Base-by-base conservation (phyloP, 2,888 invertebrate species). In the Eristalis arbustorum region DNA sequence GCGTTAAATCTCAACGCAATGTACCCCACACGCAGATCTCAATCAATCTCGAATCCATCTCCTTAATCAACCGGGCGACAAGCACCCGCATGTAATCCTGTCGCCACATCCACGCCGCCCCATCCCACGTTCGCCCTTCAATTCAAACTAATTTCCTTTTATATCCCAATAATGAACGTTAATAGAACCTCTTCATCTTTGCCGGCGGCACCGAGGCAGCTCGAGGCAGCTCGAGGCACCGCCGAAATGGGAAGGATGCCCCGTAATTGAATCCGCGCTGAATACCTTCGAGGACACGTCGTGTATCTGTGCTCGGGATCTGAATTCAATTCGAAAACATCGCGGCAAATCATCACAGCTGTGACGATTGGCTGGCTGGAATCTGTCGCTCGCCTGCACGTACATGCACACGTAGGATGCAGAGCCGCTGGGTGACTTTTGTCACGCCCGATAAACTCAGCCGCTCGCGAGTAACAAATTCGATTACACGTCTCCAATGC, bases 401-500 rank as follows among this genome's bases (percentile, higher is more conserved):
- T 11, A 66, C 23, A 61, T 28, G 37, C 13, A 66, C 23, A 68
- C 3, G 49, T 18, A 61, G 61, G 18, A 10, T 23, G 11, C 18
- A 23, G 49, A 22, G 37, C n/a, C n/a, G 23, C 72, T 23, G 61
- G 37, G 18, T 69, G 13, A 31, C 75, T 75, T 67, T 28, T 67
- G 23, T 31, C 18, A 22, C 23, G 42, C 31, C 23, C 1, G 14
- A 37, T 68, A 34, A 3, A 25, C 10, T 63, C 49, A 31, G n/a
- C 14, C n/a, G 2, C 34, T 10, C 23, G 56, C 42, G 62, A 71
- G 77, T 79, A 79, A 82, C 71, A 67, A 76, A 85, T 85, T 85
- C 77, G 85, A 85, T 85, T 82, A 85, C 78, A 14, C 81, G 57
- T 74, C 78, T 74, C 66, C 69, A 82, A 81, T 81, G 85, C 62